Evolutionary conservation across 2,888 invertebrate genomes (phyloP).

Genomic region (Eupsilia transversa): DNA sequence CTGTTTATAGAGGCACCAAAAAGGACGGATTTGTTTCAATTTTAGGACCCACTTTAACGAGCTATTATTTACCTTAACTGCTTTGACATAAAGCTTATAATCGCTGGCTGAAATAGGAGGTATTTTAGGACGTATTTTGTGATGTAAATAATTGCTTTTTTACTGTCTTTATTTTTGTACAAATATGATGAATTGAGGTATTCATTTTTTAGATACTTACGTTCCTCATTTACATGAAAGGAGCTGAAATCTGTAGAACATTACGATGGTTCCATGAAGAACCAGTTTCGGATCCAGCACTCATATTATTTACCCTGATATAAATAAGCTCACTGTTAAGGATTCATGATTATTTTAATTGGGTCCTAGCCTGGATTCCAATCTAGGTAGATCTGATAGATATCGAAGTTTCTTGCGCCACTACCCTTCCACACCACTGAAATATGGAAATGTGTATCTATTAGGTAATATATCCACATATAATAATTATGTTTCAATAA

Average conservation of each 20-base stretch:
- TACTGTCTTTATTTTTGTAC: conserved; percentile 49
- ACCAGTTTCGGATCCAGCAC: neutral
- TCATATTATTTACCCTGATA: neutral
- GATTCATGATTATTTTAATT: neutral
- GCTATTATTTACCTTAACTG: conserved; percentile 49
- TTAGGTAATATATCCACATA: neutral
- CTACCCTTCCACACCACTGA: neutral
- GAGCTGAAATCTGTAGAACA: neutral
- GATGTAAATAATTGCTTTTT: conserved; percentile 55
- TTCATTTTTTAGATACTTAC: conserved; percentile 38
- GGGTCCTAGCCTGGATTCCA: neutral
- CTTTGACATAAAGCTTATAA: conserved; percentile 38
- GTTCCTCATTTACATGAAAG: neutral
- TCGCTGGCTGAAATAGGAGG: conserved; percentile 15
- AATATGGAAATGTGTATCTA: neutral
- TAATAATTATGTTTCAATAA: conserved; percentile 2
- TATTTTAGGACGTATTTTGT: conserved; percentile 38
- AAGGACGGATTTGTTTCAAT: conserved; percentile 65
- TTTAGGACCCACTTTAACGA: conserved; percentile 56
- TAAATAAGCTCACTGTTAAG: neutral
- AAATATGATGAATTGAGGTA: conserved; percentile 54
- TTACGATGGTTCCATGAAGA: neutral
- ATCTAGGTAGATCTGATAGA: neutral
- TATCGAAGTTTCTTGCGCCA: neutral
- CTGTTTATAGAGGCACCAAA: conserved; percentile 51